phyloP scores from a whole-genome alignment of 30 jellyfish, hydroid and myxozoan genomes.

The Hydractinia echinata region DNA sequence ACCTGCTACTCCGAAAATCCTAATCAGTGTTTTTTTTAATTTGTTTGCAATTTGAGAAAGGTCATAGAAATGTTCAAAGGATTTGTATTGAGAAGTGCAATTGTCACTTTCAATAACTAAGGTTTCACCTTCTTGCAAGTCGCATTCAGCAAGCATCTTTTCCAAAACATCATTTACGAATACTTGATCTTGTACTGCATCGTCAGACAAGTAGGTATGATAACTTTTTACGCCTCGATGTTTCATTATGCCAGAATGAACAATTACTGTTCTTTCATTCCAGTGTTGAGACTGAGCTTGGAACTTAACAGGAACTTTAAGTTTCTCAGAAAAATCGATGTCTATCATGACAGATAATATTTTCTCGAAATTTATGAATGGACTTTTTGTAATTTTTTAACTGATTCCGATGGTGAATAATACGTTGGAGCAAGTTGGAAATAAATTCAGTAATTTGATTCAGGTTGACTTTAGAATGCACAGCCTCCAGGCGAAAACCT shows the following conservation, averaged over 20 bases:
- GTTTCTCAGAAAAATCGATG: conserved; percentile 35
- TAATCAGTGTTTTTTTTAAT: too few species aligned
- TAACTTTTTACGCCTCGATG: too few species aligned
- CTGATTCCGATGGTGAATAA: conserved; percentile 31
- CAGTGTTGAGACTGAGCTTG: conserved; percentile 16
- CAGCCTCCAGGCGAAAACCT: conserved; percentile 21
- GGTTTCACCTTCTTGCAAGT: too few species aligned
- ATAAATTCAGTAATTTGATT: conserved; percentile 17
- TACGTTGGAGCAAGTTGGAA: not conserved
- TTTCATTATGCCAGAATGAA: conserved; percentile 24
- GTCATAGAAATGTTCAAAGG: conserved; percentile 37
- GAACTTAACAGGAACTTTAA: not conserved
- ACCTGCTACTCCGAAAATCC: too few species aligned
- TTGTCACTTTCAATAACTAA: conserved; percentile 31
- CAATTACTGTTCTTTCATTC: conserved; percentile 21
- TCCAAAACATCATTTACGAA: conserved; percentile 32
- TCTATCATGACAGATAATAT: conserved; percentile 14
- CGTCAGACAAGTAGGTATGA: conserved; percentile 46
- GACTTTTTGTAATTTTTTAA: conserved; percentile 25
- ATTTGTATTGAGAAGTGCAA: conserved; percentile 40
- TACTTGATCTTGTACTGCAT: conserved; percentile 31
- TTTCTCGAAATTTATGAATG: conserved; percentile 10
- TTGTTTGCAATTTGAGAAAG: conserved; percentile 27
- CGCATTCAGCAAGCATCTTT: conserved; percentile 27
- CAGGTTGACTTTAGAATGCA: conserved; percentile 18